A percentile compares a stretch with the other conserved stretches of the same genome.
Evolutionary conservation across 2,113 vertebrate species (phyloP).

Genomic region (Mormoops blainvillei): DNA sequence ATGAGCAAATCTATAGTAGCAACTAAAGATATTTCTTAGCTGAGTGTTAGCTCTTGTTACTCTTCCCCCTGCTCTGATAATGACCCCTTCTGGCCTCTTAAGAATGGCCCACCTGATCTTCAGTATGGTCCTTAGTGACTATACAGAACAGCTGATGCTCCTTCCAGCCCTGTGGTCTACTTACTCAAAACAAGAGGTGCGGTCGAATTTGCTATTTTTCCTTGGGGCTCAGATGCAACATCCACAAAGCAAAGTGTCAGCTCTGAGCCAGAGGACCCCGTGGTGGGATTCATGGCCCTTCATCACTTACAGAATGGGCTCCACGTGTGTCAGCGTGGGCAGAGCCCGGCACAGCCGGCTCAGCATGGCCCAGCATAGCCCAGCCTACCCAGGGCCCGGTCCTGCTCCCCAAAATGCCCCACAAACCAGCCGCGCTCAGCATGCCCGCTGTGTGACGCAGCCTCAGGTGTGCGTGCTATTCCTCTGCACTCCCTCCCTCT

Average conservation of each 20-base stretch:
- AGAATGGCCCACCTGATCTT: neutral
- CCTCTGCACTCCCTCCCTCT: neutral
- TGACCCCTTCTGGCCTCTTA: neutral
- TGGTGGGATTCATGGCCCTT: neutral
- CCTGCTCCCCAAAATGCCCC: no score
- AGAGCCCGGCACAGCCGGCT: neutral
- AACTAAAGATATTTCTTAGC: neutral
- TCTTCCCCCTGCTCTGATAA: neutral
- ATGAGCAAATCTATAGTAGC: neutral
- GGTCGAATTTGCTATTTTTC: neutral
- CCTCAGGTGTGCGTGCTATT: no score
- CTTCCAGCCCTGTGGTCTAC: neutral
- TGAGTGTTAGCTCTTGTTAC: neutral
- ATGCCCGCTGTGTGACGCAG: fast-evolving
- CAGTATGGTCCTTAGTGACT: neutral
- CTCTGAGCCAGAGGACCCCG: neutral
- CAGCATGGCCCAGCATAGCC: neutral
- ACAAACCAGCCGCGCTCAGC: fast-evolving
- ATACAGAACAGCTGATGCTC: neutral
- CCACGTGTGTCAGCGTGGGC: neutral
- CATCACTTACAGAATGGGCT: neutral
- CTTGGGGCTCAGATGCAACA: neutral
- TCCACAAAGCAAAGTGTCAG: neutral
- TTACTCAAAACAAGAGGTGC: neutral
- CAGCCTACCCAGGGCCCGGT: neutral